Conservation (phyloP, 2,113 vertebrate species). For the Epinephelus cyanopodus region DNA sequence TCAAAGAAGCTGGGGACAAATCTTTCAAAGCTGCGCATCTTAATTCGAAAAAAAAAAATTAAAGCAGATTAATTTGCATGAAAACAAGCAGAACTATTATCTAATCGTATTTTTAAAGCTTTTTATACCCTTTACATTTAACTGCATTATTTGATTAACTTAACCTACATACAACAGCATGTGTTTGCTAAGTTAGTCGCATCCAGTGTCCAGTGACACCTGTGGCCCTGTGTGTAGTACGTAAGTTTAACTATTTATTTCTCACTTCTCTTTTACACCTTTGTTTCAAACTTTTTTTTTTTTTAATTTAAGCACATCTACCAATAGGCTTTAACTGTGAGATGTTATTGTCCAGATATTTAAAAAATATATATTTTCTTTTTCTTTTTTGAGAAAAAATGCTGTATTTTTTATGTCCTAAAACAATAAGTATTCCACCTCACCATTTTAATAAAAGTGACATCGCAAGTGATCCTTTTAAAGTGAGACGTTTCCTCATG, state of each 20-base stretch:
- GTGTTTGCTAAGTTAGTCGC: not conserved
- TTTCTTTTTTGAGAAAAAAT: no score
- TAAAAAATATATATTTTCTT: no score
- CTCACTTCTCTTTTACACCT: not conserved
- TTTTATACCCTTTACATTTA: no score
- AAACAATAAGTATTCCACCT: not conserved
- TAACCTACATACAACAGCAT: not conserved
- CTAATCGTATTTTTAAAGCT: no score
- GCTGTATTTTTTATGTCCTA: not conserved
- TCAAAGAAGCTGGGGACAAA: not conserved
- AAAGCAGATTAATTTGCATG: not conserved
- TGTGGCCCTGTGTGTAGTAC: slow-evolving; percentile 27
- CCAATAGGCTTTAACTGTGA: not conserved
- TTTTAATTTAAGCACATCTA: not conserved
- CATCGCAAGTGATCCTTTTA: not conserved
- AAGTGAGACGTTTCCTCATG: not conserved
- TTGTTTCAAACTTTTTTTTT: not conserved
- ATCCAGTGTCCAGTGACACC: slow-evolving; percentile 46
- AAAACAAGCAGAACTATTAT: not conserved
- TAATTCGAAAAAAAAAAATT: not conserved
- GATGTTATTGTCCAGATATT: not conserved
- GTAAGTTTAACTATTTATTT: slow-evolving; percentile 19
- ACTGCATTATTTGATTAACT: not conserved
- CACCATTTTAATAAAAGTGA: not conserved
- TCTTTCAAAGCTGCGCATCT: not conserved